phyloP scores from a whole-genome alignment of 2,888 invertebrate genomes.

The Torymus auratus region DNA sequence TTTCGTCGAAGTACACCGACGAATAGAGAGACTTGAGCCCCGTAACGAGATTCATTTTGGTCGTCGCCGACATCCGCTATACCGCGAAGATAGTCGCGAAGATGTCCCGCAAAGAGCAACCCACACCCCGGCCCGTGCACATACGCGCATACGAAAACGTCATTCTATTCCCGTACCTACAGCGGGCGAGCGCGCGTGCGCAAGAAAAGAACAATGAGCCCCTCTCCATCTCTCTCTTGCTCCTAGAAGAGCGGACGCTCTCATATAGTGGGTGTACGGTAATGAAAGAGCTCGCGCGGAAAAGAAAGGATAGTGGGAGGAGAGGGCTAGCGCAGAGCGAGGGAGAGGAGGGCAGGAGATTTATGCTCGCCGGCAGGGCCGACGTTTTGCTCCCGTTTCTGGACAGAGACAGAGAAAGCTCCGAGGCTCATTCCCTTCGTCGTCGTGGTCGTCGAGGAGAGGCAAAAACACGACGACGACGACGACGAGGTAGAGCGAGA shows the following conservation, averaged over 20 bases:
- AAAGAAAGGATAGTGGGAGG: constrained; percentile 35
- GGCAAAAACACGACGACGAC: constrained; percentile 58
- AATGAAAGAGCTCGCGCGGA: constrained; percentile 36
- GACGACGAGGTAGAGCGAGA: constrained; percentile 35
- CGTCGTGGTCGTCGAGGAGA: constrained; percentile 56
- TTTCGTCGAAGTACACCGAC: too few relatives aligned
- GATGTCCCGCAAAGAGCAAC: constrained; percentile 20
- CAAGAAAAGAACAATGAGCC: constrained; percentile 74
- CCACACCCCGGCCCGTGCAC: background rate
- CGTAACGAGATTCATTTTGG: constrained; percentile 62
- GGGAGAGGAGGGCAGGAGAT: constrained; percentile 63
- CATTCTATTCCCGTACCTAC: constrained; percentile 72
- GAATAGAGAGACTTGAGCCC: background rate
- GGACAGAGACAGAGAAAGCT: constrained; percentile 56
- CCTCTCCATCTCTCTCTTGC: constrained; percentile 55
- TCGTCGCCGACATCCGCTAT: constrained; percentile 55
- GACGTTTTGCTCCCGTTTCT: constrained; percentile 70
- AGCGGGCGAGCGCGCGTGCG: constrained; percentile 61
- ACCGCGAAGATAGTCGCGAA: constrained; percentile 43
- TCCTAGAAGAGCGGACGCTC: background rate
- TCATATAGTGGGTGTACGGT: constrained; percentile 66
- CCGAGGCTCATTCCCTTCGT: background rate
- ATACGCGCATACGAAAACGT: constrained; percentile 60
- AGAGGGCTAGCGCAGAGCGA: constrained; percentile 4
- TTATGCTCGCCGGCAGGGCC: constrained; percentile 68